Percentiles rank a stretch among this genome's conserved stretches.
These are phyloP conservation scores for Upupa epops DNA, from an alignment of 2,113 vertebrate genomes.

Conservation along the genomic window DNA sequence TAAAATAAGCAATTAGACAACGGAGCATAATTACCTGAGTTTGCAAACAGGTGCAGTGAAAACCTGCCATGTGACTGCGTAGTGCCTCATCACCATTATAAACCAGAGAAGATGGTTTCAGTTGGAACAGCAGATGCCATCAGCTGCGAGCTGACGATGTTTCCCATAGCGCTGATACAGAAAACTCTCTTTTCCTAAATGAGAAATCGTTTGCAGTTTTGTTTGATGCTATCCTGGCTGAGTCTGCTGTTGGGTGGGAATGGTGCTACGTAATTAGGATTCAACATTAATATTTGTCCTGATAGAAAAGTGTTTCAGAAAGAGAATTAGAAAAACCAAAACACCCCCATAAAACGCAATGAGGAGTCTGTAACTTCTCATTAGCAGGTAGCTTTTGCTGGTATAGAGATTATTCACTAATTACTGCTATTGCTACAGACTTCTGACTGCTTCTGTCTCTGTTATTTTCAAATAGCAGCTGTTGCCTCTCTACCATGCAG, in stretches of 20 bases:
- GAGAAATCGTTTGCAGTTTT: neutral
- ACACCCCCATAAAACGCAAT: neutral
- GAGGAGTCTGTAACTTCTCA: neutral
- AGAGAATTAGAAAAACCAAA: constrained; percentile 14
- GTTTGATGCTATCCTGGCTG: neutral
- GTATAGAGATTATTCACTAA: neutral
- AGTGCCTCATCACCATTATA: constrained; percentile 3
- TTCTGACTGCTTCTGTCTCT: neutral
- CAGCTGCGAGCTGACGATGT: neutral
- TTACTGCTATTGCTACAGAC: neutral
- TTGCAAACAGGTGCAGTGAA: constrained; percentile 66
- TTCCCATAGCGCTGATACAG: neutral
- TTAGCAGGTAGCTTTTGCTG: neutral
- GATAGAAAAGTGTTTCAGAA: neutral
- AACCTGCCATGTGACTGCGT: neutral
- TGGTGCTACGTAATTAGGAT: neutral
- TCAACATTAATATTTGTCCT: neutral
- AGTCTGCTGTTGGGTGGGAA: neutral
- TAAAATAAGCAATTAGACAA: constrained; percentile 70
- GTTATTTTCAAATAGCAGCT: neutral
- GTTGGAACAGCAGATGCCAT: neutral
- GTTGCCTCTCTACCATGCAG: neutral
- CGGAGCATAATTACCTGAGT: constrained; percentile 57
- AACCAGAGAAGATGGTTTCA: neutral
- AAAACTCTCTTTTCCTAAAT: neutral